A percentile compares a stretch with the other conserved stretches of the same genome.
These are phyloP conservation scores for Patella caerulea DNA, from an alignment of 2,888 invertebrate species.

Conservation along the genomic window DNA sequence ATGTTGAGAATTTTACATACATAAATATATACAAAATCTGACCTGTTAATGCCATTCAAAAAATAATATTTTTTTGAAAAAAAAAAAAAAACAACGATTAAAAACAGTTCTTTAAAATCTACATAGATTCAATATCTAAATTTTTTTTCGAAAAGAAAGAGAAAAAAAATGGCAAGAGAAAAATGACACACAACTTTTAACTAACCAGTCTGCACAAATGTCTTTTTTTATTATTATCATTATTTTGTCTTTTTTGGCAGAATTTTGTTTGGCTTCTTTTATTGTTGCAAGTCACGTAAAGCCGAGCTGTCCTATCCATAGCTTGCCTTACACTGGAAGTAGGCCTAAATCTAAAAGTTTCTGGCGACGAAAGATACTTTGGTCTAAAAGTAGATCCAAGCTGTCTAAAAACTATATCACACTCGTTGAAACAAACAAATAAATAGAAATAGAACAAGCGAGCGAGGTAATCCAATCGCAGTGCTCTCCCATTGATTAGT, in stretches of 20 bases:
- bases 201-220: not conserved
- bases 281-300: too few species aligned
- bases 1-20: not conserved
- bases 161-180: not conserved
- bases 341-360: too few species aligned
- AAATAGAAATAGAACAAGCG: too few species aligned
- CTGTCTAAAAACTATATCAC: too few species aligned
- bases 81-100: slow-evolving; percentile 20
- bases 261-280: too few species aligned
- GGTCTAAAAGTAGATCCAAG: too few species aligned
- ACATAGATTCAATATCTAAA: not conserved
- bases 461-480: too few species aligned
- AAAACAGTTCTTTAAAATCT: slow-evolving; percentile 16
- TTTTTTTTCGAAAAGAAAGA: not conserved
- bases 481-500: too few species aligned
- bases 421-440: too few species aligned
- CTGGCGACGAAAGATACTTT: too few species aligned
- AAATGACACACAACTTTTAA: slow-evolving; percentile 9
- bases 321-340: too few species aligned
- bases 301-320: too few species aligned
- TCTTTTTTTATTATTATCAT: not conserved
- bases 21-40: slow-evolving; percentile 10
- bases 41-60: slow-evolving; percentile 1
- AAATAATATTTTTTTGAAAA: slow-evolving; percentile 4
- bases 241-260: not conserved